Conservation (phyloP, 2,888 invertebrate genomes). For the Oeneis ivallda region DNA sequence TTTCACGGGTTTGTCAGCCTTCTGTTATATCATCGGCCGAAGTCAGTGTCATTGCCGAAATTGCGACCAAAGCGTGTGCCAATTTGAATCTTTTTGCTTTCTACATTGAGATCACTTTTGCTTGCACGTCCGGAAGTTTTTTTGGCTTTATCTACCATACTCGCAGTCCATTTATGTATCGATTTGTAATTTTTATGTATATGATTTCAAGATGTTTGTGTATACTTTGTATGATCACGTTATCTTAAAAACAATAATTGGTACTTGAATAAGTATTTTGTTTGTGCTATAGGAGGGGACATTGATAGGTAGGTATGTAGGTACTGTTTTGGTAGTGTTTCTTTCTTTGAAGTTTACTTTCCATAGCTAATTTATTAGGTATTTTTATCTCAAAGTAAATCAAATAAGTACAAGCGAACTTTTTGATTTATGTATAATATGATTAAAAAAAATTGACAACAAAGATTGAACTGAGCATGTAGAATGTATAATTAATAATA, state of each 20-base stretch:
- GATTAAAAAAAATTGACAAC: not conserved
- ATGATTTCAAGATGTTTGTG: conserved; percentile 30
- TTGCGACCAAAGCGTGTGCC: conserved; percentile 54
- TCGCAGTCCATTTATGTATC: conserved; percentile 36
- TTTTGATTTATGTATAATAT: not conserved
- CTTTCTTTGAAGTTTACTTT: too few relatives aligned
- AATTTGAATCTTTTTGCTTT: conserved; percentile 64
- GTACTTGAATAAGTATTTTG: conserved; percentile 1
- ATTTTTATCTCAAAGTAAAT: not conserved
- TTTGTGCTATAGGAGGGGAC: not conserved
- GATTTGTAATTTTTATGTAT: conserved; percentile 34
- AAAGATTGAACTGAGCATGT: not conserved
- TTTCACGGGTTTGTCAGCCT: conserved; percentile 82
- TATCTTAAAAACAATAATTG: not conserved
- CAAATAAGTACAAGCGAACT: not conserved
- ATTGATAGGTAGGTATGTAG: not conserved
- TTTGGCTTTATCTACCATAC: conserved; percentile 42
- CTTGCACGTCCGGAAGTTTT: conserved; percentile 44
- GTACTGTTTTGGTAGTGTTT: too few relatives aligned
- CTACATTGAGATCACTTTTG: conserved; percentile 57
- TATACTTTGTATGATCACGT: conserved; percentile 29
- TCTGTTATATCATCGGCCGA: conserved; percentile 80
- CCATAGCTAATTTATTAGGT: not conserved
- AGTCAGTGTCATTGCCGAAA: conserved; percentile 83
- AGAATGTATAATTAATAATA: not conserved